Evolutionary conservation across 1,140 invertebrate genomes (phyloP).

Genomic region (Cecropterus lyciades): DNA sequence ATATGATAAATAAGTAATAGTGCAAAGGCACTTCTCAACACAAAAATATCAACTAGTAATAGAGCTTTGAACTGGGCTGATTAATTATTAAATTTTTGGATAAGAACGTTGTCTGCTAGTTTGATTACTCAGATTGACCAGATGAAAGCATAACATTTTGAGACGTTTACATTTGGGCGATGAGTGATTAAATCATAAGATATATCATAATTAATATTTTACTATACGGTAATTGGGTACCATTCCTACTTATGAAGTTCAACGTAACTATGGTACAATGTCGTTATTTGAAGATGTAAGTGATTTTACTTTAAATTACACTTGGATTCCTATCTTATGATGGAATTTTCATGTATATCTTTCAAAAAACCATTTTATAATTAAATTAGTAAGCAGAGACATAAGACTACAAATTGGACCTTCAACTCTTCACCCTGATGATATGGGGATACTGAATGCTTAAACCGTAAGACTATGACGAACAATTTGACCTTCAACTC

Average conservation of each 20-base stretch:
- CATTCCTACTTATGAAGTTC: background rate
- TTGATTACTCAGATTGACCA: constrained; percentile 9
- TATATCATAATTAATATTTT: background rate
- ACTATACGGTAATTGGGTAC: background rate
- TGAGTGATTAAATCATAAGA: constrained; percentile 11
- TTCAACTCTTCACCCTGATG: too few species aligned
- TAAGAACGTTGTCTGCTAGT: constrained; percentile 6
- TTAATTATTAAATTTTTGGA: constrained; percentile 17
- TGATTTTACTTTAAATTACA: background rate
- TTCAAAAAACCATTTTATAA: too few species aligned
- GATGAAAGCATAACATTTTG: constrained; percentile 7
- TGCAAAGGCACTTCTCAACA: too few species aligned
- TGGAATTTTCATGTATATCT: too few species aligned
- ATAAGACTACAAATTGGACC: too few species aligned
- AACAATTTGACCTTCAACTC: too few species aligned
- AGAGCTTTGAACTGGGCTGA: constrained; percentile 21
- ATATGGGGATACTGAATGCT: too few species aligned
- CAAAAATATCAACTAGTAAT: too few species aligned
- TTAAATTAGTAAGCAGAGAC: too few species aligned
- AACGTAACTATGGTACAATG: background rate
- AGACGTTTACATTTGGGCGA: background rate
- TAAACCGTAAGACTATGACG: too few species aligned
- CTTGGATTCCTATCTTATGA: too few species aligned
- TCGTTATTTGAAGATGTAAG: background rate
- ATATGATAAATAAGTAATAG: constrained; percentile 42